These are phyloP conservation scores for Drosophila setosimentum DNA, from an alignment of 2,888 invertebrate species.

Conservation along the genomic window DNA sequence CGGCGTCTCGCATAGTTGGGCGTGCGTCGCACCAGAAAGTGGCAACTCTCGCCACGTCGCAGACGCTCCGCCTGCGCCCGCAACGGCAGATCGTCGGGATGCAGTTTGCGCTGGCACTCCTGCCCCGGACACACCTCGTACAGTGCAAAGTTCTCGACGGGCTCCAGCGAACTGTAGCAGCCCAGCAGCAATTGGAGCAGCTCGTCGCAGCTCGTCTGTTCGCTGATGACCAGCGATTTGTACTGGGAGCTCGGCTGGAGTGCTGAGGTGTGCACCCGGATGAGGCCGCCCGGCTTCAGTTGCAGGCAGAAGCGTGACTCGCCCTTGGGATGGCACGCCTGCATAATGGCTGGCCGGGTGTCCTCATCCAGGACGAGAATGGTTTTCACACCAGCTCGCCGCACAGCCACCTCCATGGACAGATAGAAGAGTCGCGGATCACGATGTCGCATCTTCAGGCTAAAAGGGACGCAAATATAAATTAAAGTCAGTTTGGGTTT, in stretches of 20 bases:
- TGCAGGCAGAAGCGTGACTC: slow-evolving; percentile 96
- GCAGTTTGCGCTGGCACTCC: slow-evolving; percentile 94
- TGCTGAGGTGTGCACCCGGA: slow-evolving; percentile 96
- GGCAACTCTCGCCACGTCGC: slow-evolving; percentile 89
- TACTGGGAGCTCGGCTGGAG: slow-evolving; percentile 96
- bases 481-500: background rate
- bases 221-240: slow-evolving; percentile 95
- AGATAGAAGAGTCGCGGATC: slow-evolving; percentile 97
- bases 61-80: slow-evolving; percentile 91
- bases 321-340: slow-evolving; percentile 97
- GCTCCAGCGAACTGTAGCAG: slow-evolving; percentile 93
- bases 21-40: slow-evolving; percentile 93
- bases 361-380: slow-evolving; percentile 94
- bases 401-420: slow-evolving; percentile 96
- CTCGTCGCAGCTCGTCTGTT: slow-evolving; percentile 95
- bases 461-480: slow-evolving; percentile 37
- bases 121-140: slow-evolving; percentile 93
- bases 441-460: slow-evolving; percentile 93
- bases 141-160: slow-evolving; percentile 93
- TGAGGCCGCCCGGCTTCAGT: slow-evolving; percentile 94
- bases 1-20: slow-evolving; percentile 89
- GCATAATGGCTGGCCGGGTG: slow-evolving; percentile 94
- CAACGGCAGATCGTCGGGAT: slow-evolving; percentile 94
- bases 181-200: slow-evolving; percentile 93
- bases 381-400: slow-evolving; percentile 93